Percentiles rank a stretch among this genome's conserved stretches.
These are phyloP conservation scores for Ashinkailepas kermadecensis DNA, from an alignment of 2,888 invertebrate species.

Conservation along the genomic window DNA sequence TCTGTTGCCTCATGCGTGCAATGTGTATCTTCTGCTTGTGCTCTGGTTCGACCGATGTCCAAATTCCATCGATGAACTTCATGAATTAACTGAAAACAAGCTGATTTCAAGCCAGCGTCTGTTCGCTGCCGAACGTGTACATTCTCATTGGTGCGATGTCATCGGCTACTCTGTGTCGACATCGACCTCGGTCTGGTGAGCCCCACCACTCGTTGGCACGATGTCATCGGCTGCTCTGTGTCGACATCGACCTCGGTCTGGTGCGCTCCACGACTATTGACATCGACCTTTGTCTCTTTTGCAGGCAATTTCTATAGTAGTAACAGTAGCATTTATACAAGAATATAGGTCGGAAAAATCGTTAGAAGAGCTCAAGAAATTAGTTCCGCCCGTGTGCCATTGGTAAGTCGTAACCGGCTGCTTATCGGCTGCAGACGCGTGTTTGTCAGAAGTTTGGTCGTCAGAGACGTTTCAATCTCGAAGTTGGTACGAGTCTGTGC, in stretches of 20 bases:
- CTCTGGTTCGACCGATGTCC: too few relatives aligned
- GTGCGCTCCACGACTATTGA: background rate
- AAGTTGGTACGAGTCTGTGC: too few relatives aligned
- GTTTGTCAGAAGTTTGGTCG: too few relatives aligned
- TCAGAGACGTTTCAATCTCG: too few relatives aligned
- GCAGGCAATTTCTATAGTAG: slow-evolving; percentile 75
- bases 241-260: background rate
- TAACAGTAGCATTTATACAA: slow-evolving; percentile 98
- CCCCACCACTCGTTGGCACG: background rate
- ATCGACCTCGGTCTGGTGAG: background rate
- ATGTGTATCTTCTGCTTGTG: too few relatives aligned
- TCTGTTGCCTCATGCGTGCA: too few relatives aligned
- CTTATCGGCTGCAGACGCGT: too few relatives aligned
- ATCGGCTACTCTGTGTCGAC: background rate
- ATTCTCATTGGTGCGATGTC: slow-evolving; percentile 2
- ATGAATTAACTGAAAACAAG: too few relatives aligned
- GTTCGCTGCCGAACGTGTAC: too few relatives aligned
- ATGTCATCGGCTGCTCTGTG: background rate
- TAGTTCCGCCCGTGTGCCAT: slow-evolving; percentile 93
- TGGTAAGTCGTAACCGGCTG: slow-evolving; percentile 53
- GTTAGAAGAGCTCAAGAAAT: slow-evolving; percentile 88
- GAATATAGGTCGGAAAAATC: slow-evolving; percentile 98
- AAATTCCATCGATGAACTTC: too few relatives aligned
- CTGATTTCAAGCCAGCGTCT: too few relatives aligned
- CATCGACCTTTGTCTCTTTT: slow-evolving; percentile 24